Evolutionary conservation across 2,113 vertebrate species (phyloP).

Genomic region (Eubucco bourcierii): DNA sequence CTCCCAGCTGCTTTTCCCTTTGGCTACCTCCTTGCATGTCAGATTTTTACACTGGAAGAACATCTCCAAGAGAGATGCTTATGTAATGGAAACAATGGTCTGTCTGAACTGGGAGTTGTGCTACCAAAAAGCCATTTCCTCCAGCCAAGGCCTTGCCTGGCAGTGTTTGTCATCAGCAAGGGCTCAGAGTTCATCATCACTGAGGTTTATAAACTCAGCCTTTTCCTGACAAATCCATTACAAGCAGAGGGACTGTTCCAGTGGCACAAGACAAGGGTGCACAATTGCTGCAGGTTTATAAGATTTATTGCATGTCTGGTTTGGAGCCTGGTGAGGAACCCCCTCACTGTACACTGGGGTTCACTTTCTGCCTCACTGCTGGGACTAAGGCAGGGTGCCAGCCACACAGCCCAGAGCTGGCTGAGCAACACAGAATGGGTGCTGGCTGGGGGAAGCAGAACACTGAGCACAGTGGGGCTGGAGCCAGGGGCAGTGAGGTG

Average conservation of each 20-base stretch:
- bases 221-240: not conserved
- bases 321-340: not conserved
- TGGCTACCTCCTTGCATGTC: not conserved
- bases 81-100: not conserved
- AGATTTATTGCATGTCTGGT: too few species aligned
- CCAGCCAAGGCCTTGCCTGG: not conserved
- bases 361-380: not conserved
- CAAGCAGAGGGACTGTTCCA: not conserved
- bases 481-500: not conserved
- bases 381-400: not conserved
- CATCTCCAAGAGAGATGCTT: not conserved
- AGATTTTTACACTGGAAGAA: not conserved
- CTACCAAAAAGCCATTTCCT: not conserved
- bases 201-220: not conserved
- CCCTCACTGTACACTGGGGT: rapidly evolving
- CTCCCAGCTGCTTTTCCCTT: not conserved
- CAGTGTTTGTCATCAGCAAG: rapidly evolving
- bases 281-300: not conserved
- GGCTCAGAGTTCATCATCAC: not conserved
- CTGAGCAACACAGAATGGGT: rapidly evolving
- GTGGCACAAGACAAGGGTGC: not conserved
- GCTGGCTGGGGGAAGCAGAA: not conserved
- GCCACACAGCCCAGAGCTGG: not conserved
- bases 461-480: not conserved
- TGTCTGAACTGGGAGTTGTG: not conserved